Base-by-base conservation (phyloP, 2,888 invertebrate species). In the Acronicta leporina region DNA sequence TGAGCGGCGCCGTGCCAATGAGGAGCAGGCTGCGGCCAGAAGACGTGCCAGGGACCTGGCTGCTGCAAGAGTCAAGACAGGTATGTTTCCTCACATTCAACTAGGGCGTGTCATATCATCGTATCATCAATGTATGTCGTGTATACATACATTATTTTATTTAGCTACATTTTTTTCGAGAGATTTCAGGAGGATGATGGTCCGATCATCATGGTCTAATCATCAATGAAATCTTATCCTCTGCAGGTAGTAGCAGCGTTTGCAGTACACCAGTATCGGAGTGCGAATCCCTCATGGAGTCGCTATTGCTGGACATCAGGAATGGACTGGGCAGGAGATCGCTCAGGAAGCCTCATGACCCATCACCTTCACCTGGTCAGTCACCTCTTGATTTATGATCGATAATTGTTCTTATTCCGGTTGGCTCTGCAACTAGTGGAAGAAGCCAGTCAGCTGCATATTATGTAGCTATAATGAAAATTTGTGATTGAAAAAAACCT, bases 11-110 rank as follows among this genome's bases (percentile, higher is more conserved):
- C 95, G 96, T 58, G 95, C 97, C 27, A 96, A 97, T 84, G 98
- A 99, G 86, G 98, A 98, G 85, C 98, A 98, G 87, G 97, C 98
- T 0, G 97, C 96, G 50, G 96, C 97, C 0, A 91, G 98, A 50
- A 64, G 87, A 1, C 95, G 97, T 45, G 96, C 96, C 57, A 96
- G 98, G 76, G 91, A 90, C 47, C 60, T 83, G 0, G 85, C 89
- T 1, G 77, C 84, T 2, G 65, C 75, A 2, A 82, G 85, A 38
- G 72, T 84, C 16, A 86, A 82, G 52, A 81, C 89, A 49, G 88
- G 91, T 91, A 43, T 52, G 70, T 10, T 1, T 9, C 10, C 4
- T 20, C 20, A 20, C 20, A 20, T 20, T 4, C 20, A 3, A 20
- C 20, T 20, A 20, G 2, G 20, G 4, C 4, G 20, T 20, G 20